Evolutionary conservation across 53 echinoderm and acorn worm genomes (phyloP).

Genomic region (Apostichopus leukothele): DNA sequence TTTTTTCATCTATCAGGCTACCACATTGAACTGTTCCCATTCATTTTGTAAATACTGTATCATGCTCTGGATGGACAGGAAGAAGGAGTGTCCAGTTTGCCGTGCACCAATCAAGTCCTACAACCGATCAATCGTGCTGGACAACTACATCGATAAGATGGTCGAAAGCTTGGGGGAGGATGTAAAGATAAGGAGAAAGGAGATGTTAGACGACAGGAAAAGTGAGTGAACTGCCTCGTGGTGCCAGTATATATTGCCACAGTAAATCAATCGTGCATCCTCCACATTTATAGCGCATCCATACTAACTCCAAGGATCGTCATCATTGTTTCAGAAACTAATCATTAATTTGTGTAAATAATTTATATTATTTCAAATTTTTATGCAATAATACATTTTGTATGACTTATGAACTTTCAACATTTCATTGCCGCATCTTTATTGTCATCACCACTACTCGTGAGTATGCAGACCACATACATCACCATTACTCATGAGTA

Average conservation of each 20-base stretch:
- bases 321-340: not conserved
- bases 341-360: too few relatives aligned
- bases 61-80: constrained; percentile 80
- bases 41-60: constrained; percentile 93
- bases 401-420: too few relatives aligned
- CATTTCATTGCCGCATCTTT: too few relatives aligned
- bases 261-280: not conserved
- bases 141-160: constrained; percentile 99
- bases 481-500: too few relatives aligned
- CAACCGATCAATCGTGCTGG: constrained; percentile 86
- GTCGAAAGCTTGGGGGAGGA: constrained; percentile 83
- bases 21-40: constrained; percentile 95
- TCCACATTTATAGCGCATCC: not conserved
- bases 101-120: constrained; percentile 67
- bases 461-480: not conserved
- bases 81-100: constrained; percentile 93
- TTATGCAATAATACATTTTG: too few relatives aligned
- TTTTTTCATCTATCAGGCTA: constrained; percentile 63
- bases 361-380: too few relatives aligned
- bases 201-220: constrained; percentile 78
- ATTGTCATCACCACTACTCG: not conserved
- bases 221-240: constrained; percentile 52
- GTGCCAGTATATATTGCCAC: not conserved
- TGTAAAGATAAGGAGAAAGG: constrained; percentile 70
- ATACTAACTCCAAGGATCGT: not conserved